These are phyloP conservation scores for Montipora sp. DNA, from an alignment of 64 coral and sea anemone species.

Conservation along the genomic window DNA sequence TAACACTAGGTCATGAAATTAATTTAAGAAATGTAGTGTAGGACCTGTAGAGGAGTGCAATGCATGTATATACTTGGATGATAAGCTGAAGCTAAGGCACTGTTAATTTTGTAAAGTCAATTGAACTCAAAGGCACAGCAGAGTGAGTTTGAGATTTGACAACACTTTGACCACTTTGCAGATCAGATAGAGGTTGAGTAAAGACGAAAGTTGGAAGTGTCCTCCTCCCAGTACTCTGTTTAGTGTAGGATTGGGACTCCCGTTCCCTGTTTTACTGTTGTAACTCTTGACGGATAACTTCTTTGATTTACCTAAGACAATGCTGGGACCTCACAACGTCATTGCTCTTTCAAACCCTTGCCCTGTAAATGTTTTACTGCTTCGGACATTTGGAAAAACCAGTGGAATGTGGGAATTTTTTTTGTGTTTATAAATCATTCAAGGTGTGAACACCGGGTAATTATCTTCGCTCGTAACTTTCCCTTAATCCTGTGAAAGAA, in stretches of 20 bases:
- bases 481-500: too few species aligned
- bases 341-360: conserved; percentile 55
- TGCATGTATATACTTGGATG: too few species aligned
- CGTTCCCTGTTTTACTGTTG: neutral
- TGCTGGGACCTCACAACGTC: neutral
- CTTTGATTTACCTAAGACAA: conserved; percentile 49
- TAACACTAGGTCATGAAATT: too few species aligned
- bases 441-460: neutral
- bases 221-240: conserved; percentile 38
- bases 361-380: conserved; percentile 37
- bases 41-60: too few species aligned
- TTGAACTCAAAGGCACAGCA: neutral
- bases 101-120: conserved; percentile 34
- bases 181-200: neutral
- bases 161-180: neutral
- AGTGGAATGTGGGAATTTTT: conserved; percentile 36
- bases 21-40: too few species aligned
- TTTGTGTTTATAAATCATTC: conserved; percentile 34
- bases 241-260: conserved; percentile 15
- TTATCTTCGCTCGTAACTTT: too few species aligned
- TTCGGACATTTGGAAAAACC: conserved; percentile 37
- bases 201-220: neutral
- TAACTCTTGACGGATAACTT: conserved; percentile 22
- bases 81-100: conserved; percentile 13
- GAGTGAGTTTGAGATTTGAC: neutral